Conservation (phyloP, 2,888 invertebrate genomes). For the Magallana nippona region DNA sequence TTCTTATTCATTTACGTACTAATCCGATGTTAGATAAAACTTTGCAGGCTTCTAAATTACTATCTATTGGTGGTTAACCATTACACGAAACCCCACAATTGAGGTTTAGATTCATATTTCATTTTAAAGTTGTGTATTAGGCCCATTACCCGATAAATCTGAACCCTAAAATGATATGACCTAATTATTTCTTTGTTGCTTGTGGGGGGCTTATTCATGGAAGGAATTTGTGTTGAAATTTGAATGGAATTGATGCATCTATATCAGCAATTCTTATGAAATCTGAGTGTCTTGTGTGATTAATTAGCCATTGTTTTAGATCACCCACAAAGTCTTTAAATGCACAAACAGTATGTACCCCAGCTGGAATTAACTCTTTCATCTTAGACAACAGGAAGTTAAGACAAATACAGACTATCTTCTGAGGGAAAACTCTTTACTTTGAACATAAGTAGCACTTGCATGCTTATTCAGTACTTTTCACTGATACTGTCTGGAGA, state of each 20-base stretch:
- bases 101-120: slow-evolving; percentile 2
- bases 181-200: neutral
- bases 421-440: no score
- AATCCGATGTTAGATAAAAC: neutral
- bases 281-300: neutral
- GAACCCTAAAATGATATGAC: neutral
- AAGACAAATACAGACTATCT: neutral
- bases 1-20: neutral
- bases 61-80: neutral
- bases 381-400: neutral
- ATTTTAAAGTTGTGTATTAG: neutral
- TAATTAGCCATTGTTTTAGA: neutral
- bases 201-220: no score
- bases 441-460: no score
- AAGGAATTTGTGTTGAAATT: neutral
- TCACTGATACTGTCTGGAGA: no score
- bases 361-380: no score
- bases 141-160: neutral
- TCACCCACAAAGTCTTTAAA: slow-evolving; percentile 16
- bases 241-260: neutral
- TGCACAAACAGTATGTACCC: no score
- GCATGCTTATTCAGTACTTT: no score
- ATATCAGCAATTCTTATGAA: neutral
- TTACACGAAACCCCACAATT: neutral
- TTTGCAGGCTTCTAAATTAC: neutral